These are phyloP conservation scores for Drosophila carrolli DNA, from an alignment of 1,140 invertebrate genomes.

Conservation along the genomic window DNA sequence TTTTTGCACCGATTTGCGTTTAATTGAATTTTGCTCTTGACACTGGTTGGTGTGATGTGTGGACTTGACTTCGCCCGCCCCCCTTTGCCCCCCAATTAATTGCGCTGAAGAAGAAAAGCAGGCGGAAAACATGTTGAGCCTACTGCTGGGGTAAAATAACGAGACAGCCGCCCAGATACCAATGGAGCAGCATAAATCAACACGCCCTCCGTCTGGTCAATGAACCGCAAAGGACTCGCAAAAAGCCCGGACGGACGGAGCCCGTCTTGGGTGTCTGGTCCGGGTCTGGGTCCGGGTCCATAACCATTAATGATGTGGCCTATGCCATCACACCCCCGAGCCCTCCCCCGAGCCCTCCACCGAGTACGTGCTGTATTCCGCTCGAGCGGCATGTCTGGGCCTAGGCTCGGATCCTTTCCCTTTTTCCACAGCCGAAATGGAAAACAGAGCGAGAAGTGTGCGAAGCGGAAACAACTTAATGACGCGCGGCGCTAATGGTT, in stretches of 20 bases:
- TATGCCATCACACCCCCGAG: constrained; percentile 28
- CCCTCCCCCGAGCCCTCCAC: constrained; percentile 34
- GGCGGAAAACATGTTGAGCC: constrained; percentile 52
- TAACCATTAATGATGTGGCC: constrained; percentile 80
- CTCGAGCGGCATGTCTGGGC: constrained; percentile 18
- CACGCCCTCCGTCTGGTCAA: constrained; percentile 64
- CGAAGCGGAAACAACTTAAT: constrained; percentile 83
- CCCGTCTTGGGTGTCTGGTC: constrained; percentile 33
- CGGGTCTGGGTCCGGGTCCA: constrained; percentile 48
- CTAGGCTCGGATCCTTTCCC: constrained; percentile 41
- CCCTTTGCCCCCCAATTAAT: constrained; percentile 37
- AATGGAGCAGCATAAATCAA: constrained; percentile 66
- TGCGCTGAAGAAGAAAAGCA: constrained; percentile 27
- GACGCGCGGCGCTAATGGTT: constrained; percentile 82
- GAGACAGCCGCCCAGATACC: constrained; percentile 15
- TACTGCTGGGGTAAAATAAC: constrained; percentile 37
- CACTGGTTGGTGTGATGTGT: constrained; percentile 24
- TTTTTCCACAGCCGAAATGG: constrained; percentile 15
- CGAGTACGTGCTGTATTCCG: constrained; percentile 50
- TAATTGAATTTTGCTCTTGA: constrained; percentile 77
- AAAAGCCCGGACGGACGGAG: constrained; percentile 9
- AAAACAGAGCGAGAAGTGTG: constrained; percentile 75
- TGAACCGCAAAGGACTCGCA: constrained; percentile 56
- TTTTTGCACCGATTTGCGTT: constrained; percentile 77
- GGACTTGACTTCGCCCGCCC: constrained; percentile 17